Percentiles rank a stretch among this genome's conserved stretches.
Evolutionary conservation across 2,797 vertebrate species (phyloP).

Genomic region (Echiichthys vipera): DNA sequence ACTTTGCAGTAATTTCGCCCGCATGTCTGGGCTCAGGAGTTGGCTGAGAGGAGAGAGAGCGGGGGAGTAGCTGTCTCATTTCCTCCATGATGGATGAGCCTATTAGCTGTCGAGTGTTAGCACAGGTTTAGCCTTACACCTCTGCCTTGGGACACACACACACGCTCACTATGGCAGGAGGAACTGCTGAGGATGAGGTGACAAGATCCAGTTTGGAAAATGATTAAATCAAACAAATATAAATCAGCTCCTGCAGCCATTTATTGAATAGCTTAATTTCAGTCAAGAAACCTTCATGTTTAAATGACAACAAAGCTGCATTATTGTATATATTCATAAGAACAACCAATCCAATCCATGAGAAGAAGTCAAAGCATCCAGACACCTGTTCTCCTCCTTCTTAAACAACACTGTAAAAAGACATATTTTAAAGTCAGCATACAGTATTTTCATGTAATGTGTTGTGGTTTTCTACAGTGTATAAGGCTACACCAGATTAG

Average conservation of each 20-base stretch:
- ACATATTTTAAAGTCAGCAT: not conserved
- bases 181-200: constrained; percentile 25
- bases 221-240: not conserved
- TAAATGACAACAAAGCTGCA: not conserved
- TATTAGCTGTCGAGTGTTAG: constrained; percentile 73
- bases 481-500: not conserved
- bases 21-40: constrained; percentile 49
- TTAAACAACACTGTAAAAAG: not conserved
- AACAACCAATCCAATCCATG: not conserved
- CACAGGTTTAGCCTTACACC: constrained; percentile 73
- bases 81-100: constrained; percentile 79
- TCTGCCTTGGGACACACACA: constrained; percentile 52
- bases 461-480: not conserved
- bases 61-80: constrained; percentile 70
- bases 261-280: not conserved
- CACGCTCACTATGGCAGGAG: constrained; percentile 18
- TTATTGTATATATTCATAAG: not conserved
- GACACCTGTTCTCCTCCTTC: not conserved
- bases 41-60: constrained; percentile 42
- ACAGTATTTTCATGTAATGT: not conserved
- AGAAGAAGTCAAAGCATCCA: not conserved
- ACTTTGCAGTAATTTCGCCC: constrained; percentile 61
- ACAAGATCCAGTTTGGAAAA: constrained; percentile 17
- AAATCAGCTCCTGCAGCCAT: constrained; percentile 9
- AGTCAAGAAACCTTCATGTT: not conserved